Base-by-base conservation (phyloP, 2,113 vertebrate genomes). In the Athene cunicularia region DNA sequence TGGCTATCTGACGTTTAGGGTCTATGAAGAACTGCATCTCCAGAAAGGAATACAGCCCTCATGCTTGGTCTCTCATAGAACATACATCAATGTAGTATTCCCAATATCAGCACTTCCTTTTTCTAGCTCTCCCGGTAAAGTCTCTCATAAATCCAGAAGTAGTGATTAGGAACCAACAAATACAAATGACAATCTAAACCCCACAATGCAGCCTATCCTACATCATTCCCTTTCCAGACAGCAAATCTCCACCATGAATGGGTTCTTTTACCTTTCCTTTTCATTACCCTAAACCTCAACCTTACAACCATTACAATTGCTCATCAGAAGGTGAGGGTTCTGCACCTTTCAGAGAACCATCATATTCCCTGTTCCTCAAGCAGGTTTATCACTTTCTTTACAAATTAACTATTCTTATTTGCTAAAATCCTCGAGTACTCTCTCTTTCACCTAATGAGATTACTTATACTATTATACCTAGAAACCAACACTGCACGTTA, bases 401-500 rank as follows among this genome's bases (percentile, higher is more conserved):
- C 90, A 88, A 33, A 70, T 97, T 93, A 96, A 92, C 53, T 91
- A 71, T 95, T 91, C 97, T 97, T 97, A 97, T 98, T 90, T 94
- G 89, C 93, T 96, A 96, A 98, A 97, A 98, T 92, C 97, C 94
- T 93, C 62, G 97, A 98, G 88, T 97, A 7, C 2, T 1, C 32
- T 90, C 95, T 90, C 95, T 90, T 93, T 94, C 89, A 97, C 95
- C 64, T 81, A 95, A 93, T 97, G 92, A 97, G 96, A 98, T 97
- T 97, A 97, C 93, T 98, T 98, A 98, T 97, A 93, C 94, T 95
- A 91, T 63, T 98, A 96, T 96, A 97, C 98, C 86, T 47, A 94
- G 76, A 95, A 98, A 98, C 96, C 97, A 98, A 98, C 98, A 98
- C 95, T 97, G 93, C 67, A 94, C 84, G 93, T 98, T 97, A 97